These are phyloP conservation scores for Atethmia centrago DNA, from an alignment of 2,888 invertebrate genomes.

Conservation along the genomic window DNA sequence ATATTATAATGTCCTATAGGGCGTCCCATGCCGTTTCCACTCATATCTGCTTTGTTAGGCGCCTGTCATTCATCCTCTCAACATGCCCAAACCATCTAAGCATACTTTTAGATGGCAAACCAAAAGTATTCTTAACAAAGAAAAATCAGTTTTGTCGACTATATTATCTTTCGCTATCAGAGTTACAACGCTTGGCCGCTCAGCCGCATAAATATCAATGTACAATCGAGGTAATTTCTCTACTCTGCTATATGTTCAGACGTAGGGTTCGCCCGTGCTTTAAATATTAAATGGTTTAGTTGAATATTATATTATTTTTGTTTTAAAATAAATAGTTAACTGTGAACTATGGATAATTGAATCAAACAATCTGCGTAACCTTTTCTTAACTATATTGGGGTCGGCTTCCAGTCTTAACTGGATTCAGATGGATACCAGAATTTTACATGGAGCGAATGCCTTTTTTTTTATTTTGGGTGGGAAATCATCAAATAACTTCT, in stretches of 20 bases:
- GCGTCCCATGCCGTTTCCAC: no score
- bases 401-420: no score
- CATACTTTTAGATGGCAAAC: background rate
- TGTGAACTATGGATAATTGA: background rate
- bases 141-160: background rate
- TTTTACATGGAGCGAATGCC: no score
- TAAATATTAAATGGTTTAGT: slow-evolving; percentile 22
- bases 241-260: slow-evolving; percentile 59
- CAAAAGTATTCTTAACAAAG: background rate
- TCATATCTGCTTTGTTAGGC: background rate
- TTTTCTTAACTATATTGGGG: no score
- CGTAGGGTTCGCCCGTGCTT: slow-evolving; percentile 64
- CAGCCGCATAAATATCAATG: slow-evolving; percentile 84
- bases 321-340: background rate
- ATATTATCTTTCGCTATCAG: slow-evolving; percentile 37
- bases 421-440: no score
- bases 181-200: slow-evolving; percentile 75
- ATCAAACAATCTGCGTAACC: no score
- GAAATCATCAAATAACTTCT: no score
- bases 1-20: no score
- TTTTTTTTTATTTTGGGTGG: no score
- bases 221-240: slow-evolving; percentile 85
- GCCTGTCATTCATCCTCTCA: background rate
- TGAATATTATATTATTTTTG: background rate
- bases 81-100: background rate